A percentile compares a stretch with the other conserved stretches of the same genome.
phyloP scores from a whole-genome alignment of 2,888 invertebrate species.

The Lutraria lutraria region DNA sequence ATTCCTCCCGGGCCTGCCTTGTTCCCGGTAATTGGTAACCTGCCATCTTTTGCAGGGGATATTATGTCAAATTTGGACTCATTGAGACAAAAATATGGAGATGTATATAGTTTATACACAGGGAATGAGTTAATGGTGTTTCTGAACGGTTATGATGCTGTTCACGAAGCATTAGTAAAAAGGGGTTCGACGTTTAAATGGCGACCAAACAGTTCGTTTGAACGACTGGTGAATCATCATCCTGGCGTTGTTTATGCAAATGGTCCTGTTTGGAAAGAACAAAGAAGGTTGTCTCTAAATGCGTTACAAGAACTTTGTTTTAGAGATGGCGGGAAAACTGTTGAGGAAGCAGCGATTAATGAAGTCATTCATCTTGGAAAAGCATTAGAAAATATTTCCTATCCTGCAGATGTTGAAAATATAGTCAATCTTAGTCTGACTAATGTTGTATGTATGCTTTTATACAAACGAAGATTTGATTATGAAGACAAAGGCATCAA shows the following conservation, averaged over 20 bases:
- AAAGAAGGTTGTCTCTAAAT: constrained; percentile 27
- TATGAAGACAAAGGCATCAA: constrained; percentile 31
- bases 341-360: constrained; percentile 30
- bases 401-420: constrained; percentile 32
- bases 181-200: constrained; percentile 46
- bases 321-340: constrained; percentile 21
- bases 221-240: constrained; percentile 18
- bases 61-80: background rate
- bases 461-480: constrained; percentile 44
- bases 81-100: constrained; percentile 6
- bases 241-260: constrained; percentile 40
- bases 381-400: background rate
- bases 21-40: background rate
- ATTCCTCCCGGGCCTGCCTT: background rate
- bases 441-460: constrained; percentile 40
- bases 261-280: constrained; percentile 56
- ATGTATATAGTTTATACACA: background rate
- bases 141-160: constrained; percentile 56
- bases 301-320: constrained; percentile 50
- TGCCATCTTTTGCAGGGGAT: background rate
- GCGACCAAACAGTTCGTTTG: constrained; percentile 31
- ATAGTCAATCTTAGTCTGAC: constrained; percentile 20
- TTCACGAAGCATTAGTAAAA: constrained; percentile 60
- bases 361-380: constrained; percentile 31
- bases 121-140: constrained; percentile 29